phyloP scores from a whole-genome alignment of 1,140 invertebrate genomes.

The Proctacanthus coquilletti region DNA sequence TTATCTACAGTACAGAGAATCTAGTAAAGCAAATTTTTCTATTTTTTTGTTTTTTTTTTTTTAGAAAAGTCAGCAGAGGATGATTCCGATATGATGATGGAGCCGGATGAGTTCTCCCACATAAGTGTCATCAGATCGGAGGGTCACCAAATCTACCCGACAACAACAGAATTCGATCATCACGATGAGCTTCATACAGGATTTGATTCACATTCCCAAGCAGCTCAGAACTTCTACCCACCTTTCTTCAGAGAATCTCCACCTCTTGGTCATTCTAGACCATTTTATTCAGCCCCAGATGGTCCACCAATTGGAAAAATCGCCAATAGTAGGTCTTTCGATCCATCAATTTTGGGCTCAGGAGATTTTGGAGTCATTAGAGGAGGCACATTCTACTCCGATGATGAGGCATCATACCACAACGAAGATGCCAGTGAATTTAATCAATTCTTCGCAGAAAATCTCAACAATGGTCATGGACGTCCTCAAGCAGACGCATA shows the following conservation, averaged over 20 bases:
- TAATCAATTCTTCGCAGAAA: slow-evolving; percentile 36
- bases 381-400: slow-evolving; percentile 67
- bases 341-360: slow-evolving; percentile 51
- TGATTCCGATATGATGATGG: slow-evolving; percentile 28
- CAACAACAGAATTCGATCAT: slow-evolving; percentile 2
- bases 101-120: slow-evolving; percentile 24
- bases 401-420: slow-evolving; percentile 31
- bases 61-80: slow-evolving; percentile 26
- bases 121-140: slow-evolving; percentile 23
- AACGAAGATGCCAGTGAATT: slow-evolving; percentile 33
- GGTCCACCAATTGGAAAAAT: slow-evolving; percentile 3
- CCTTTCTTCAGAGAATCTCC: slow-evolving; percentile 27
- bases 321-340: slow-evolving; percentile 11
- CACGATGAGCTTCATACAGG: slow-evolving; percentile 6
- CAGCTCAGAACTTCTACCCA: slow-evolving; percentile 27
- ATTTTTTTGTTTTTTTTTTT: slow-evolving; percentile 7
- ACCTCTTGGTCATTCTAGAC: slow-evolving; percentile 25
- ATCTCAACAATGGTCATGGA: slow-evolving; percentile 42
- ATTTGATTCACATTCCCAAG: slow-evolving; percentile 21
- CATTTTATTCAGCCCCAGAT: slow-evolving; percentile 15
- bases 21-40: slow-evolving; percentile 1
- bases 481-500: slow-evolving; percentile 33
- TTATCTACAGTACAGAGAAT: too few species aligned
- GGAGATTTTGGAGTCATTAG: slow-evolving; percentile 78
- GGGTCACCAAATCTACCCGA: slow-evolving; percentile 18